A percentile compares a stretch with the other conserved stretches of the same genome.
Conservation (phyloP, 2,888 invertebrate genomes). For the Eudemis profundana region DNA sequence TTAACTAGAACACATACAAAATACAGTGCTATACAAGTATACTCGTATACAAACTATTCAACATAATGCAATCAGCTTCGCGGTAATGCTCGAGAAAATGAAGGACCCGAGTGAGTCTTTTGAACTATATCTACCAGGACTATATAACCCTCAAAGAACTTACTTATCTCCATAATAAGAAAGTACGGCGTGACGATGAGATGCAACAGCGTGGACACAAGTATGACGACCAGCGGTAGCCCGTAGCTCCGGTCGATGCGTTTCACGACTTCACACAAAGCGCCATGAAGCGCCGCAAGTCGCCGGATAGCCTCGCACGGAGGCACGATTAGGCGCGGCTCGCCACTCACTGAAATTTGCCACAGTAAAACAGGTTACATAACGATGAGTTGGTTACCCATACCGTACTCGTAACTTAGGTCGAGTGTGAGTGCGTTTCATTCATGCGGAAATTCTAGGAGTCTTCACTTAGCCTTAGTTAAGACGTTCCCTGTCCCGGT, state of each 20-base stretch:
- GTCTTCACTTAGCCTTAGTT: too few relatives aligned
- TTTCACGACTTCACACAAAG: conserved; percentile 81
- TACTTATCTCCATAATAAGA: conserved; percentile 83
- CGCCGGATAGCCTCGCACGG: conserved; percentile 78
- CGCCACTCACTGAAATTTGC: conserved; percentile 61
- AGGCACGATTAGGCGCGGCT: conserved; percentile 65
- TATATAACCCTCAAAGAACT: conserved; percentile 50
- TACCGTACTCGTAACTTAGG: too few relatives aligned
- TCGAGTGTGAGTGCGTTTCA: too few relatives aligned
- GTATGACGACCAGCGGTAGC: conserved; percentile 80
- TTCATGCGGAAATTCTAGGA: too few relatives aligned
- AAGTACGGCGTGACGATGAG: conserved; percentile 87
- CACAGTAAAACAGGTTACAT: background rate
- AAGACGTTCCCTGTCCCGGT: too few relatives aligned
- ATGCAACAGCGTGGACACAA: conserved; percentile 85
- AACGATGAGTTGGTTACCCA: too few relatives aligned
- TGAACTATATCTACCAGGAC: background rate
- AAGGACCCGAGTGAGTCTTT: too few relatives aligned
- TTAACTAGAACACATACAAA: too few relatives aligned
- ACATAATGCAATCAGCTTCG: too few relatives aligned
- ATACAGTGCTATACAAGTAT: too few relatives aligned
- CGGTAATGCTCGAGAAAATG: too few relatives aligned
- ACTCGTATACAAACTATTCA: too few relatives aligned
- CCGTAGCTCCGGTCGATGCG: conserved; percentile 83
- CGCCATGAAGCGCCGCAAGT: conserved; percentile 80